Evolutionary conservation across 2,888 invertebrate species (phyloP).

Genomic region (Noctuana brunneofusca): DNA sequence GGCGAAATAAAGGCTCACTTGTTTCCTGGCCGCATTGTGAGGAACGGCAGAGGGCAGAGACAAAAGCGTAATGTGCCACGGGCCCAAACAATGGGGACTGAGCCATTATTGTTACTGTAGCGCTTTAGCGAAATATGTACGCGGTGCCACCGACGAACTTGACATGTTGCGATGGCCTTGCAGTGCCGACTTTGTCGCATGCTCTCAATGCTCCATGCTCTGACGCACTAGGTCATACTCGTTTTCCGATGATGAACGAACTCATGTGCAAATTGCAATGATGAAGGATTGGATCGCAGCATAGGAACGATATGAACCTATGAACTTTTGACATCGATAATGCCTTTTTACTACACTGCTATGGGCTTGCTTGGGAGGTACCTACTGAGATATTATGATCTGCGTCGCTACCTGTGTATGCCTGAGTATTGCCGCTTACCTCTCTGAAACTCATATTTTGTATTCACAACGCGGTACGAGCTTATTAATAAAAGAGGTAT

Average conservation of each 20-base stretch:
- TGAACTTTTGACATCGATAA: not conserved
- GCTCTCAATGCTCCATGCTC: slow-evolving; percentile 37
- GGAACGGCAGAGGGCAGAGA: slow-evolving; percentile 83
- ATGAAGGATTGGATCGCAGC: not conserved
- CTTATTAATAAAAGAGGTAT: too few relatives aligned
- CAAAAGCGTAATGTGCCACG: slow-evolving; percentile 83
- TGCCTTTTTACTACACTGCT: too few relatives aligned
- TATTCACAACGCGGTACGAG: too few relatives aligned
- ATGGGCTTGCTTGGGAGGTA: too few relatives aligned
- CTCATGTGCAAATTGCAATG: not conserved
- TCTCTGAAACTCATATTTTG: too few relatives aligned
- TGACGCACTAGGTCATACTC: slow-evolving; percentile 43
- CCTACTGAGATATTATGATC: too few relatives aligned
- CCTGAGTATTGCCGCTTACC: too few relatives aligned
- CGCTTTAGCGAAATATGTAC: slow-evolving; percentile 78
- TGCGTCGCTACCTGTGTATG: too few relatives aligned
- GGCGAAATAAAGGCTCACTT: slow-evolving; percentile 84
- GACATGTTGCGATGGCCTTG: slow-evolving; percentile 71
- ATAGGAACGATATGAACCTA: too few relatives aligned
- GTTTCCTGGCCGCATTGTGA: slow-evolving; percentile 84
- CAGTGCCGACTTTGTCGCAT: slow-evolving; percentile 45
- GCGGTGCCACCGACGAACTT: slow-evolving; percentile 75
- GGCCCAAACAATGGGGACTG: slow-evolving; percentile 80
- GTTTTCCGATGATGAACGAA: not conserved
- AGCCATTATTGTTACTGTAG: slow-evolving; percentile 82